These are phyloP conservation scores for Bos indicus DNA, from an alignment of 2,113 vertebrate species.

Conservation along the genomic window DNA sequence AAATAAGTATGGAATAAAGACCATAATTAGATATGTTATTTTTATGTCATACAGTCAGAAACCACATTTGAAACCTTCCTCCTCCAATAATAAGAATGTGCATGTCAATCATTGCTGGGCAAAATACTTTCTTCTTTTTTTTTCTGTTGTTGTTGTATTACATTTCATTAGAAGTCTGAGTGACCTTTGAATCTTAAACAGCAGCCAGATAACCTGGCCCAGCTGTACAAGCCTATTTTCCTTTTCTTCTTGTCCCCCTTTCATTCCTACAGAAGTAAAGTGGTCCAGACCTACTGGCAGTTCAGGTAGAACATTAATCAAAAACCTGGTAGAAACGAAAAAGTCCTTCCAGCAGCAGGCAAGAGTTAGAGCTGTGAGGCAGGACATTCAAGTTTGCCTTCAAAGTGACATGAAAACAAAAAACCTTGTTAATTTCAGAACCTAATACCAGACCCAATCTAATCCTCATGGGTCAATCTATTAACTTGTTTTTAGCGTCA, in stretches of 20 bases:
- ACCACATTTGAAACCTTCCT: background rate
- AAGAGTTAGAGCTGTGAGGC: slow-evolving; percentile 22
- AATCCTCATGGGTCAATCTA: background rate
- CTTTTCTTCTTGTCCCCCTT: background rate
- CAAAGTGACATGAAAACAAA: slow-evolving; percentile 26
- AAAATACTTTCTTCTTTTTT: background rate
- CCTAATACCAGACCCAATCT: background rate
- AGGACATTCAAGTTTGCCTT: slow-evolving; percentile 49
- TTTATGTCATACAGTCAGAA: slow-evolving; percentile 20
- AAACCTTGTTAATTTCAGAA: slow-evolving; percentile 25
- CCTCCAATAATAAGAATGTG: background rate
- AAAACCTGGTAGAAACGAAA: slow-evolving; percentile 51
- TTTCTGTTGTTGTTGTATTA: slow-evolving; percentile 36
- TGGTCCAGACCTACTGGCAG: slow-evolving; percentile 39
- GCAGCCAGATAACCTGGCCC: slow-evolving; percentile 8
- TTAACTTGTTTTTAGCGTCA: background rate
- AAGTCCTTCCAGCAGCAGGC: slow-evolving; percentile 62
- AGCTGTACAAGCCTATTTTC: slow-evolving; percentile 29
- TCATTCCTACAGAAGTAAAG: slow-evolving; percentile 57
- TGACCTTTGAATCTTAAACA: slow-evolving; percentile 51
- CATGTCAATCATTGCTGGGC: slow-evolving; percentile 1
- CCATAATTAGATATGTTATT: slow-evolving; percentile 20
- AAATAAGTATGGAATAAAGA: background rate
- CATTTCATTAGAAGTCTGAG: slow-evolving; percentile 54
- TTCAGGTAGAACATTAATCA: slow-evolving; percentile 71